Conservation (phyloP, 1,140 invertebrate genomes). For the Leptinotarsa texana region DNA sequence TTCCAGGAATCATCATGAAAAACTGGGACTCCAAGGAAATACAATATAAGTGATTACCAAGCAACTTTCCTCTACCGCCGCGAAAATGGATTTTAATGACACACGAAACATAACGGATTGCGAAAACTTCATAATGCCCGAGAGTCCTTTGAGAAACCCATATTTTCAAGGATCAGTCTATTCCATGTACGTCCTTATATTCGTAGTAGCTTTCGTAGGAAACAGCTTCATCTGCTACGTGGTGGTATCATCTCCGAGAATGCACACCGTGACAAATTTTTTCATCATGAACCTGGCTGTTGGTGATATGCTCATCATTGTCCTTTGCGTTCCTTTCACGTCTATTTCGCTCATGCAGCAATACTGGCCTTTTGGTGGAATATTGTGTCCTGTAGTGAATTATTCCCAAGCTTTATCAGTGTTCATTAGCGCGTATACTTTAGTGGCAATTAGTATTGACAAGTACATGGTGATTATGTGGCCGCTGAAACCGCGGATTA, state of each 20-base stretch:
- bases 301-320: constrained; percentile 81
- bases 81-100: not conserved
- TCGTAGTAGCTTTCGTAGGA: constrained; percentile 74
- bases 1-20: not conserved
- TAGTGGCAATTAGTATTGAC: constrained; percentile 85
- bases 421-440: constrained; percentile 80
- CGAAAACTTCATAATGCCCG: not conserved
- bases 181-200: constrained; percentile 73
- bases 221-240: constrained; percentile 84
- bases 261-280: constrained; percentile 86
- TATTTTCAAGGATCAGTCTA: constrained; percentile 60
- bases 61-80: constrained; percentile 39
- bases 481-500: constrained; percentile 79
- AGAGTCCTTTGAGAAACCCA: constrained; percentile 25
- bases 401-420: constrained; percentile 81
- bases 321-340: constrained; percentile 86
- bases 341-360: constrained; percentile 75
- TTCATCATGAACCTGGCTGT: constrained; percentile 85
- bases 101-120: constrained; percentile 4
- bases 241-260: constrained; percentile 74
- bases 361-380: constrained; percentile 82
- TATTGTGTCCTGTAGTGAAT: constrained; percentile 77
- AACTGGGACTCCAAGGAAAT: not conserved
- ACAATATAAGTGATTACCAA: constrained; percentile 39
- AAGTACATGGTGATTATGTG: constrained; percentile 87